Evolutionary conservation across 2,113 vertebrate species (phyloP).

Genomic region (Empidonax traillii): DNA sequence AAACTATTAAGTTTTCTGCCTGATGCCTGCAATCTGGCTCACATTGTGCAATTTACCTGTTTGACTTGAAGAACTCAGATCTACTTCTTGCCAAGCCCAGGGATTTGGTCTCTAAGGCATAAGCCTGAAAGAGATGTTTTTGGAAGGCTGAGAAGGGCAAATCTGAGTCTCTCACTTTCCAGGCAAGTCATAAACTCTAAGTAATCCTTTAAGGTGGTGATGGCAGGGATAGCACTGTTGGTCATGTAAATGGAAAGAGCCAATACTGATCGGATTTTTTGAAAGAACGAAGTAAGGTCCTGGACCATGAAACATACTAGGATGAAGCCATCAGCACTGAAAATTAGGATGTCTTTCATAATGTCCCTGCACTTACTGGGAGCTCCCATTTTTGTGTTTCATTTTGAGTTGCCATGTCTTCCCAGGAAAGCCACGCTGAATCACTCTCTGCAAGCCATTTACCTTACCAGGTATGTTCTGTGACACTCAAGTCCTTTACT

Average conservation of each 20-base stretch:
- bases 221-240: neutral
- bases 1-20: neutral
- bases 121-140: neutral
- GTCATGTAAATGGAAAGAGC: neutral
- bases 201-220: neutral
- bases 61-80: neutral
- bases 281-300: neutral
- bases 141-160: neutral
- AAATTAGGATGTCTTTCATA: neutral
- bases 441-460: neutral
- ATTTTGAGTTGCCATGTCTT: neutral
- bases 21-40: neutral
- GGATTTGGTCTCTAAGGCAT: neutral
- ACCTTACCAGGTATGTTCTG: neutral
- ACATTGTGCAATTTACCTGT: neutral
- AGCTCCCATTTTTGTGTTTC: neutral
- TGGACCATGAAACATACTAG: neutral
- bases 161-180: neutral
- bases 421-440: neutral
- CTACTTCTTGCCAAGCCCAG: neutral
- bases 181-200: neutral
- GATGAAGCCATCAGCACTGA: neutral
- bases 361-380: neutral
- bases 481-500: neutral
- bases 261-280: neutral